Percentiles rank a stretch among this genome's conserved stretches.
Evolutionary conservation across 2,797 vertebrate genomes (phyloP).

Genomic region (Gymnothorax javanicus): DNA sequence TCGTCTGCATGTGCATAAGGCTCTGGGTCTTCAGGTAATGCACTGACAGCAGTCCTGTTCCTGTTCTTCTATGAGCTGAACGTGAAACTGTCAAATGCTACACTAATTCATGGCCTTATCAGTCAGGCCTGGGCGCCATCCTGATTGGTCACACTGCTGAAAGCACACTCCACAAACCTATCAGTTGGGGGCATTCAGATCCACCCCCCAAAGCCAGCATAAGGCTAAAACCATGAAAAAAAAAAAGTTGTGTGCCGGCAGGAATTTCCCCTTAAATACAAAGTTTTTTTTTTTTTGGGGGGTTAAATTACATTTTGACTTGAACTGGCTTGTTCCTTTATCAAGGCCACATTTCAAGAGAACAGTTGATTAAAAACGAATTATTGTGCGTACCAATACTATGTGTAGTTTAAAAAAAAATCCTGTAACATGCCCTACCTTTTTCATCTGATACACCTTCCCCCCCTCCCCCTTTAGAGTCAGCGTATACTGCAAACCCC

Average conservation of each 20-base stretch:
- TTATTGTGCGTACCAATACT: neutral
- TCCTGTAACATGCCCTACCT: no score
- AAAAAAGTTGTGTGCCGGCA: no score
- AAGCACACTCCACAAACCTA: neutral
- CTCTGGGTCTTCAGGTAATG: neutral
- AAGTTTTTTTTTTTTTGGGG: no score
- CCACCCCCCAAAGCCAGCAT: neutral
- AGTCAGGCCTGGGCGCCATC: neutral
- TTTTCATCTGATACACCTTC: no score
- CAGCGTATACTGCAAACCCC: neutral
- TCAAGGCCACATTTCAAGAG: neutral
- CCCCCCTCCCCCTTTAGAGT: neutral
- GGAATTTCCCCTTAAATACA: no score
- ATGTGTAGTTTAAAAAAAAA: no score
- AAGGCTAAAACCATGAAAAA: no score
- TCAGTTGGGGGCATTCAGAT: neutral
- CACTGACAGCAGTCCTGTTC: neutral
- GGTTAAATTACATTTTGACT: no score
- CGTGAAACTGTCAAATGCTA: neutral
- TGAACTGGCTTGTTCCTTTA: neutral
- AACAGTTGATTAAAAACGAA: neutral
- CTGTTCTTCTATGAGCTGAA: constrained; percentile 9
- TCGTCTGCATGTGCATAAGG: neutral
- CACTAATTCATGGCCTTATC: neutral
- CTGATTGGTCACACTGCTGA: neutral